Percentiles rank a stretch among this genome's conserved stretches.
These are phyloP conservation scores for Lobophora halterata DNA, from an alignment of 2,888 invertebrate genomes.

Conservation along the genomic window DNA sequence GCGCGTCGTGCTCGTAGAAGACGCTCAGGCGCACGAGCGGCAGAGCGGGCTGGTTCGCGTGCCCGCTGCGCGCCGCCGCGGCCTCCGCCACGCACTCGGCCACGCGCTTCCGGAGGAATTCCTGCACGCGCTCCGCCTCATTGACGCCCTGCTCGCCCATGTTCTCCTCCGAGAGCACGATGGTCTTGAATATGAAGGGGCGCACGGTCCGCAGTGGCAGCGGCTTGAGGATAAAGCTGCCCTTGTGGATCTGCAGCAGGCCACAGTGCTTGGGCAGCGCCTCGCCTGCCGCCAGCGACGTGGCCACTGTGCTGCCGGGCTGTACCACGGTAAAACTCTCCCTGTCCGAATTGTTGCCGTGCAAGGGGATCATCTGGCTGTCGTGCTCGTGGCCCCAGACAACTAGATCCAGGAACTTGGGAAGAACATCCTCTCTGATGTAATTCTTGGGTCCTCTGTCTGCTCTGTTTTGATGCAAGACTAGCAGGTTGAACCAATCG, in stretches of 20 bases:
- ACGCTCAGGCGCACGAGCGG: conserved; percentile 81
- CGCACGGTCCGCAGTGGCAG: conserved; percentile 92
- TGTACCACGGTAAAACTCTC: conserved; percentile 85
- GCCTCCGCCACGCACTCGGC: conserved; percentile 83
- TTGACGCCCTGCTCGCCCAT: conserved; percentile 62
- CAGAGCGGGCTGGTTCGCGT: conserved; percentile 85
- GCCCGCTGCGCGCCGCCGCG: conserved; percentile 77
- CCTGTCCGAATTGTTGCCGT: conserved; percentile 81
- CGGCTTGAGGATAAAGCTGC: conserved; percentile 84
- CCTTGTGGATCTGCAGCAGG: conserved; percentile 86
- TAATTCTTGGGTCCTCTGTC: conserved; percentile 88
- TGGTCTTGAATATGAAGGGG: conserved; percentile 92
- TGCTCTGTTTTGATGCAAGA: conserved; percentile 96
- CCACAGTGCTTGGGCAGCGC: conserved; percentile 91
- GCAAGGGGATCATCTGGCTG: conserved; percentile 83
- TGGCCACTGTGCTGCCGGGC: conserved; percentile 95
- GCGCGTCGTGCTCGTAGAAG: conserved; percentile 87
- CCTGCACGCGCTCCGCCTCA: conserved; percentile 73
- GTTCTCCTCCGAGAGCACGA: conserved; percentile 78
- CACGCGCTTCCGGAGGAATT: conserved; percentile 80
- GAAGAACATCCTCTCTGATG: conserved; percentile 89
- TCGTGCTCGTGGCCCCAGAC: conserved; percentile 99
- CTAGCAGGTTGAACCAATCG: conserved; percentile 95
- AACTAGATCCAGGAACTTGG: conserved; percentile 92
- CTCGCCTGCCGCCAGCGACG: conserved; percentile 95